Evolutionary conservation across 1,140 invertebrate species (phyloP).

Genomic region (Eupristina koningsbergeri): DNA sequence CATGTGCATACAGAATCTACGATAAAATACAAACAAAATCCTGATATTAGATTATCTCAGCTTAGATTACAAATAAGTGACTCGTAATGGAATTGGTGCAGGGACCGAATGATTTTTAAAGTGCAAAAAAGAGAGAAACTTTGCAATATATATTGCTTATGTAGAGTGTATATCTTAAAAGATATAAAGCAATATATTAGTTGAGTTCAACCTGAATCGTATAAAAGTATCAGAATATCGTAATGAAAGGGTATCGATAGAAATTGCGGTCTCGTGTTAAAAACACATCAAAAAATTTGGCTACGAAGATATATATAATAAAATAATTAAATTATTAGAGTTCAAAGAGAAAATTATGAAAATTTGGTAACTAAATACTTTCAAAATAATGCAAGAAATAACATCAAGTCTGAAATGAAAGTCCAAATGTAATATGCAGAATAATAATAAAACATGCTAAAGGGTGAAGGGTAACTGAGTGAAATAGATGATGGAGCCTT

Average conservation of each 20-base stretch:
- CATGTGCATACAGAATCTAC: too few species aligned
- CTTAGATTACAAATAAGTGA: slow-evolving; percentile 62
- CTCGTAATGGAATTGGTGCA: slow-evolving; percentile 35
- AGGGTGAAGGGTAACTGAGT: not conserved
- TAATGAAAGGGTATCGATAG: not conserved
- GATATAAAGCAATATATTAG: too few species aligned
- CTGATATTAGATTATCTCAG: slow-evolving; percentile 72
- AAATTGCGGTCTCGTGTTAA: too few species aligned
- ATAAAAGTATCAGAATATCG: not conserved
- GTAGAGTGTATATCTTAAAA: too few species aligned
- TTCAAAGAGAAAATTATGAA: too few species aligned
- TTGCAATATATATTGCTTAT: not conserved
- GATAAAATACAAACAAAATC: too few species aligned
- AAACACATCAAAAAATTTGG: not conserved
- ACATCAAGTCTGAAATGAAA: too few species aligned
- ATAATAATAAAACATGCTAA: not conserved
- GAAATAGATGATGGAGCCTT: not conserved
- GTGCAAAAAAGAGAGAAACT: slow-evolving; percentile 14
- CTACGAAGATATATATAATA: not conserved
- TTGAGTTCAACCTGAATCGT: not conserved
- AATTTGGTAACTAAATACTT: too few species aligned
- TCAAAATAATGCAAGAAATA: too few species aligned
- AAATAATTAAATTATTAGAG: slow-evolving; percentile 34
- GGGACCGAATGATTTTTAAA: slow-evolving; percentile 23
- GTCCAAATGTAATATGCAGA: too few species aligned